Percentiles rank a stretch among this genome's conserved stretches.
Evolutionary conservation across 2,113 vertebrate genomes (phyloP).

Genomic region (Syrrhaptes paradoxus): DNA sequence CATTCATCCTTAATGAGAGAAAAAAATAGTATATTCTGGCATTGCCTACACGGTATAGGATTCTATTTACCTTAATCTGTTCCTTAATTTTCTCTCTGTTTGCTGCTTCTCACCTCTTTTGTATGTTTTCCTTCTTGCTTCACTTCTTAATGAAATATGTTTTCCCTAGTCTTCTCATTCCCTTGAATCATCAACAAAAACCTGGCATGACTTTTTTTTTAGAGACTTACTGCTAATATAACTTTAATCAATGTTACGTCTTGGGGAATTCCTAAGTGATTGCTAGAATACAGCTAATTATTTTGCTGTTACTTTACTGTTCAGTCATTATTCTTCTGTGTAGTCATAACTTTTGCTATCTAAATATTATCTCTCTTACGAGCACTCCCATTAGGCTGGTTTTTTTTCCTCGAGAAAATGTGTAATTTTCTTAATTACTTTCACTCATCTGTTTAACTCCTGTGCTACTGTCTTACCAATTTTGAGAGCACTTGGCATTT

Average conservation of each 20-base stretch:
- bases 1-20: not conserved
- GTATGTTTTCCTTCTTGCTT: not conserved
- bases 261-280: constrained; percentile 40
- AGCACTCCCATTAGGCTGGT: not conserved
- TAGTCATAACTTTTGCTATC: not conserved
- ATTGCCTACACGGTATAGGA: not conserved
- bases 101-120: not conserved
- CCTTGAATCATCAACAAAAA: not conserved
- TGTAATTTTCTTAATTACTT: constrained; percentile 15
- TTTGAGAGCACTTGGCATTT: not conserved
- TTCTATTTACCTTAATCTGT: not conserved
- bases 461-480: not conserved
- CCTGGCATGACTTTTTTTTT: not conserved
- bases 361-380: constrained; percentile 34
- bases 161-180: not conserved
- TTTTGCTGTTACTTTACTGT: not conserved
- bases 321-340: not conserved
- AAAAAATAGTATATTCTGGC: not conserved
- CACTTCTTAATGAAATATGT: not conserved
- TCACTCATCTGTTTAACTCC: not conserved
- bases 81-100: not conserved
- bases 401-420: not conserved
- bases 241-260: constrained; percentile 33
- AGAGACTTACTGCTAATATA: not conserved
- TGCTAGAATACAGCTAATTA: constrained; percentile 22